Base-by-base conservation (phyloP, 2,888 invertebrate genomes). In the Drosophila meridiana region DNA sequence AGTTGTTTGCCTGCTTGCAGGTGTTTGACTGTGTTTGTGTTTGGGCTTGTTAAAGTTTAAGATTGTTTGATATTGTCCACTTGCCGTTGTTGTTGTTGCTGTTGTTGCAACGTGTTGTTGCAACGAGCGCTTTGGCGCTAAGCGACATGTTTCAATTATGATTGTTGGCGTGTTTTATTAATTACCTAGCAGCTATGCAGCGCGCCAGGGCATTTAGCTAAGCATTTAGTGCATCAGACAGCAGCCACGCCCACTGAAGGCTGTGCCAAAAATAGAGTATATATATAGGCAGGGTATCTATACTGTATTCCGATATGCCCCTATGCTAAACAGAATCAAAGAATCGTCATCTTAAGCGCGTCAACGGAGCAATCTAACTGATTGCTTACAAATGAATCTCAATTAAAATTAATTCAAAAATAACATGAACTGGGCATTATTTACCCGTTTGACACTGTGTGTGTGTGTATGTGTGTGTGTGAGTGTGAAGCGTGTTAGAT, bases 81-180 rank as follows among this genome's bases (percentile, higher is more conserved):
- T 64, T 58, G 34, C 9, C 32, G 64, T 30, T 58, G 43, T 58
- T 59, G 43, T 55, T 67, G 73, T 36, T 57, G 61, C 20, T 61
- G 50, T 26, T 77, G 75, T 58, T 70, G 84, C 76, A 77, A 76
- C 70, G 83, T 88, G 89, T 89, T 90, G 87, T 73, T 73, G 85
- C 78, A 82, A 82, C 83, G 83, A 61, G 82, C 62, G 73, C 88
- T 90, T 90, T 88, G 90, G 92, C 90, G 90, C 92, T 90, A 90
- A 90, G 90, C 91, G 90, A 89, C 92, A 87, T 90, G 90, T 90
- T 91, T 78, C 90, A 90, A 87, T 88, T 91, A 88, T 91, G 88
- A 88, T 89, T 89, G 91, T 74, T 87, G 90, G 90, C 87, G 86
- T 87, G 90, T 83, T 85, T 90, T 90, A 90, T 90, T 87, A 87